Evolutionary conservation across 2,113 vertebrate species (phyloP).

Genomic region (Neodon shergylaensis): DNA sequence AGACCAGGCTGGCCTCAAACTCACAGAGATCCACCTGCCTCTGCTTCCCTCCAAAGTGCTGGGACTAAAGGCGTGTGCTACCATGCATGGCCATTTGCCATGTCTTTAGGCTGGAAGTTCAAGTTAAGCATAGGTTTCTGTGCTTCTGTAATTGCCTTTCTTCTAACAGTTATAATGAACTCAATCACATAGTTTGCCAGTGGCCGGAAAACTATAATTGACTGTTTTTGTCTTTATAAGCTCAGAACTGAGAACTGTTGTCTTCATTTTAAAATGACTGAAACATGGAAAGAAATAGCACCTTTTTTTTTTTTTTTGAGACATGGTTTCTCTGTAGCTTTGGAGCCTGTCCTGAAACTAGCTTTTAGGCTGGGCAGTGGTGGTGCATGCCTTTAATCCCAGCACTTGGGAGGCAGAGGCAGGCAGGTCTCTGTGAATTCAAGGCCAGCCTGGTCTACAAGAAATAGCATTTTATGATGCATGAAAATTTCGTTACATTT

Average conservation of each 20-base stretch:
- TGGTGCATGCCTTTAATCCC: no score
- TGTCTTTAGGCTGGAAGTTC: background rate
- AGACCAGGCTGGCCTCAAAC: no score
- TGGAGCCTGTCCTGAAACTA: no score
- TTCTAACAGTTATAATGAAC: background rate
- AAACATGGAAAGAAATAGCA: background rate
- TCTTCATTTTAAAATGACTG: slow-evolving; percentile 38
- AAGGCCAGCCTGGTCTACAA: background rate
- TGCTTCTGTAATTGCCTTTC: background rate
- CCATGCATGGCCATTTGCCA: background rate
- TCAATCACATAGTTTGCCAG: background rate
- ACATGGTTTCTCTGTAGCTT: no score
- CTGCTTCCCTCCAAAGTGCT: no score
- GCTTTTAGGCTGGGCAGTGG: no score
- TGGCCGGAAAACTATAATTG: background rate
- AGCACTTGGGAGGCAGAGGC: no score
- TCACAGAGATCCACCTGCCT: no score
- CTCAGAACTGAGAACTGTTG: background rate
- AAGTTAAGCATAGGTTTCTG: background rate
- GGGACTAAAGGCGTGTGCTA: no score
- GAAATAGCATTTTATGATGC: background rate
- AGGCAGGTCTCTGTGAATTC: no score
- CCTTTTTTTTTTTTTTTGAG: background rate
- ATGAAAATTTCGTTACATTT: background rate
- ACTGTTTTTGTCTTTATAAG: background rate